Conservation (phyloP, 2,888 invertebrate genomes). For the Electrophaes corylata region DNA sequence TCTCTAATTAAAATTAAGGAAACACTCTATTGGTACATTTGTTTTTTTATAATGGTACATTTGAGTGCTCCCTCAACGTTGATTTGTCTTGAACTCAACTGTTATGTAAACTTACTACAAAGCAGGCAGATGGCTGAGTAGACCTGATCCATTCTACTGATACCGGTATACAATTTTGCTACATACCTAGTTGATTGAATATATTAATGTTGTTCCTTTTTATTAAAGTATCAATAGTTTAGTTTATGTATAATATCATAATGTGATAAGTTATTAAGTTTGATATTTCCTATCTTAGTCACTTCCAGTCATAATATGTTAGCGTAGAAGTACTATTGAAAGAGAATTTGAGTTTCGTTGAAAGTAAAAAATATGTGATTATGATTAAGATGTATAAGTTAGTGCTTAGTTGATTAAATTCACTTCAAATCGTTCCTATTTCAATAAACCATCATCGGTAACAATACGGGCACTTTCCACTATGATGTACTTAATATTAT, state of each 20-base stretch:
- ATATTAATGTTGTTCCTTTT: conserved; percentile 71
- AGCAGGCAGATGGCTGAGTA: conserved; percentile 59
- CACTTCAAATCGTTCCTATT: conserved; percentile 74
- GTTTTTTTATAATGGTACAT: not conserved
- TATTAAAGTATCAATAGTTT: conserved; percentile 58
- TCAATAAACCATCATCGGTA: conserved; percentile 65
- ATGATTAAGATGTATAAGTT: conserved; percentile 59
- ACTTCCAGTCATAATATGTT: conserved; percentile 84
- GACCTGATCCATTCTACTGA: conserved; percentile 23
- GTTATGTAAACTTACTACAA: conserved; percentile 30
- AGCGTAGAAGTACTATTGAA: conserved; percentile 71
- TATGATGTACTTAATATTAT: conserved; percentile 77
- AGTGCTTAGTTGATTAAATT: conserved; percentile 59
- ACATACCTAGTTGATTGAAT: conserved; percentile 52
- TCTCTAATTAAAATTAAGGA: not conserved
- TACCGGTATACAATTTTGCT: conserved; percentile 37
- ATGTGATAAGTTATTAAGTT: conserved; percentile 78
- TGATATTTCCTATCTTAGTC: conserved; percentile 79
- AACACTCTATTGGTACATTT: not conserved
- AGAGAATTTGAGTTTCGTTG: conserved; percentile 59
- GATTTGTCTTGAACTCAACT: conserved; percentile 1
- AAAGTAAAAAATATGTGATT: conserved; percentile 75
- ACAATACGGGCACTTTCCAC: conserved; percentile 51
- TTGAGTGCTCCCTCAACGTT: not conserved
- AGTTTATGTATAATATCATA: conserved; percentile 58